Evolutionary conservation across 1,140 invertebrate species (phyloP).

Genomic region (Ladona fulva): DNA sequence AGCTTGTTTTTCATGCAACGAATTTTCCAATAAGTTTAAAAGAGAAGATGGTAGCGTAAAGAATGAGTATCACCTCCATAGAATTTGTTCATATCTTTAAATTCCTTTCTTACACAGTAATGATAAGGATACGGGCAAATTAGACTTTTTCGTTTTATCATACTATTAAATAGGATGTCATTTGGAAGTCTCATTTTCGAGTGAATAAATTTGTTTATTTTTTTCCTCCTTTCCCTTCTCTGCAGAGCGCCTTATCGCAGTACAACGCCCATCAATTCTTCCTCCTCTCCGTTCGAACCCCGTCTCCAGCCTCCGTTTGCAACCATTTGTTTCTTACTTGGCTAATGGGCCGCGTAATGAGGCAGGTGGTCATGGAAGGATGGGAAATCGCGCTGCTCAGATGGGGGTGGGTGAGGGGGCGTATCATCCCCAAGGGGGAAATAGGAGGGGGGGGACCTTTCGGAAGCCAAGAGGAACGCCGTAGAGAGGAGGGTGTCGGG

Average conservation of each 20-base stretch:
- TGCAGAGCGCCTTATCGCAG: not conserved
- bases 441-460: conserved; percentile 12
- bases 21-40: too few species aligned
- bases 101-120: too few species aligned
- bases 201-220: too few species aligned
- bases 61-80: too few species aligned
- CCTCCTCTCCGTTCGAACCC: not conserved
- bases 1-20: too few species aligned
- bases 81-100: too few species aligned
- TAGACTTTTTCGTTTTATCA: too few species aligned
- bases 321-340: conserved; percentile 25
- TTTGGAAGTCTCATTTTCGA: too few species aligned
- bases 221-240: not conserved
- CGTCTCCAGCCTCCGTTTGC: conserved; percentile 19
- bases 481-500: conserved; percentile 14
- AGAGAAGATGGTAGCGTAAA: too few species aligned
- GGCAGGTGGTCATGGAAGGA: conserved; percentile 4
- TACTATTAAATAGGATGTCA: too few species aligned
- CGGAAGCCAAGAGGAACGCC: not conserved
- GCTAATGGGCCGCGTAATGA: conserved; percentile 25
- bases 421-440: not conserved
- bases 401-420: not conserved
- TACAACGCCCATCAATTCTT: not conserved
- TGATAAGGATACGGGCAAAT: too few species aligned
- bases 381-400: not conserved